Evolutionary conservation across 2,113 vertebrate genomes (phyloP), one percentile per base, ranked within the genome.

Genomic region (Xiphophorus couchianus): DNA sequence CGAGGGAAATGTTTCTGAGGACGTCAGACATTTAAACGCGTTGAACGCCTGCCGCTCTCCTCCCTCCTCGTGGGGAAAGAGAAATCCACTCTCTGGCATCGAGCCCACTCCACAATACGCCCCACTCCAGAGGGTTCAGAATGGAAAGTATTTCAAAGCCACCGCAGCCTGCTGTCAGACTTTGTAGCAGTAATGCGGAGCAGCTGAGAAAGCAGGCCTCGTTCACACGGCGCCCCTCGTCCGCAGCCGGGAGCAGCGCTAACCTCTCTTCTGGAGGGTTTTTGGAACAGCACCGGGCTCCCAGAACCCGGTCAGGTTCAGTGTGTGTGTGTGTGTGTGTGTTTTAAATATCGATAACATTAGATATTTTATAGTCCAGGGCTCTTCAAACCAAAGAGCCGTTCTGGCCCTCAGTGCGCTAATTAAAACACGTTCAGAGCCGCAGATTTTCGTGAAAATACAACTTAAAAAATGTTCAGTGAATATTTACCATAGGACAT

Each of bases 181-280:
- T 92, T 87, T 86, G 84, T 87, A 82, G 84, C 84, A 71, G 60
- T 89, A 84, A 92, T 91, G 66, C 35, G 78, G 91, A 90, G 72
- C 91, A 91, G 90, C 90, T 93, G 91, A 91, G 87, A 81, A 87
- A 90, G 85, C 84, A 86, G 81, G 71, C 79, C 63, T n/a, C 58
- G 3, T 30, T 62, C 70, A 3, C 29, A 17, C 71, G 51, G 27
- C 1, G 5, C 76, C 75, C 30, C 37, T 83, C 69, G 27, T 60
- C 69, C 65, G 0, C 78, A 29, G 28, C 66, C 74, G 66, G 31
- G 63, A 75, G n/a, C 62, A 11, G 51, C 60, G 15, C 68, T 69
- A n/a, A 66, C 29, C 69, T 42, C 68, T 63, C 81, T 77, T 73
- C 67, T 29, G 78, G 69, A 80, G 29, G 78, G 44, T 54, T 73